Evolutionary conservation across 2,113 vertebrate genomes (phyloP).

Genomic region (Chaetodon auriga): DNA sequence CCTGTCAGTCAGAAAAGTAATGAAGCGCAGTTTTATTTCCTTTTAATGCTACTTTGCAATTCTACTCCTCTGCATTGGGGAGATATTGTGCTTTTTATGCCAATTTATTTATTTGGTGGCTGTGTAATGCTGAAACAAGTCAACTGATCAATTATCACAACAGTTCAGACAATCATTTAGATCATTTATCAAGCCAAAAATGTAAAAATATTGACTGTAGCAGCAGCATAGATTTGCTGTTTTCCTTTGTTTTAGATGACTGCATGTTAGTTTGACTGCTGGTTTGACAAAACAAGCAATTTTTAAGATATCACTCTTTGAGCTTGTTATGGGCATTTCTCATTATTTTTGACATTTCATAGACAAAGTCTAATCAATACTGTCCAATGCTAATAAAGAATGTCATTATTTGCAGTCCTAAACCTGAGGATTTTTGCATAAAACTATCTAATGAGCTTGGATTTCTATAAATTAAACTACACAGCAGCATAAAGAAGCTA

Average conservation of each 20-base stretch:
- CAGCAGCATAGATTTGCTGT: not conserved
- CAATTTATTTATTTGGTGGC: not conserved
- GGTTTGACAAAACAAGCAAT: not conserved
- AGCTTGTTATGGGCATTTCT: not conserved
- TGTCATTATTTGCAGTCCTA: not conserved
- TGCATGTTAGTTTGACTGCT: not conserved
- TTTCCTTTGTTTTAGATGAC: not conserved
- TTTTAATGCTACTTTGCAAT: not conserved
- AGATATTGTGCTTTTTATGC: not conserved
- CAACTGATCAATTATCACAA: not conserved
- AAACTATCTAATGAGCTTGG: not conserved
- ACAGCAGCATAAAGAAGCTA: not conserved
- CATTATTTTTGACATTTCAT: not conserved
- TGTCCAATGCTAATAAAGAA: not conserved
- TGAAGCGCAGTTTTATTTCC: not conserved
- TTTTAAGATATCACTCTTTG: not conserved
- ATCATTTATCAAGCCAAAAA: not conserved
- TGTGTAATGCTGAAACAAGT: not conserved
- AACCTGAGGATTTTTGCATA: not conserved
- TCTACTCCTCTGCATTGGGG: not conserved
- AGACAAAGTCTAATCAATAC: not conserved
- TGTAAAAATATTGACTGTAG: not conserved
- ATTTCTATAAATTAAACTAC: not conserved
- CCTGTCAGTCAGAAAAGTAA: constrained; percentile 1
- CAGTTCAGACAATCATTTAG: not conserved